Evolutionary conservation across 2,113 vertebrate genomes (phyloP), one percentile per base, ranked within the genome.

Genomic region (Dasypus novemcinctus): DNA sequence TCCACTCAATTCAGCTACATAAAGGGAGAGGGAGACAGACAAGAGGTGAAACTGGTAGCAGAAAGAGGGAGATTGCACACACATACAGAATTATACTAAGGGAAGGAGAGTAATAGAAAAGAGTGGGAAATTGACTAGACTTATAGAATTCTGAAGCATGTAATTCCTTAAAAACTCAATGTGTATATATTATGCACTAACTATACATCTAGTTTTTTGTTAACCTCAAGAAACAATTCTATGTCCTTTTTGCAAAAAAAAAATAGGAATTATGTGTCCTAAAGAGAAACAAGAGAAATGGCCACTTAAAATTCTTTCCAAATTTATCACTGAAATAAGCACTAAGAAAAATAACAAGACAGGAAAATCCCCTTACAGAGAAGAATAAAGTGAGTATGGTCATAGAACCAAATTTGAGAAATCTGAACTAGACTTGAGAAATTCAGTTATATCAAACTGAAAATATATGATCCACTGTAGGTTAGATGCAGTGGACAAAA

Each of bases 321-420:
- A 87, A 74, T 9, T 86, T 52, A 27, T 78, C 63, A 41, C 25
- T 86, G 8, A 87, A 85, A 71, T 46, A 71, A 72, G 4, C 57
- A 71, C n/a, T 61, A 91, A 86, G 61, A 68, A 84, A 93, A 95
- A 80, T 63, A 31, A n/a, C n/a, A n/a, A 95, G 38, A 90, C 64
- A 88, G 64, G 14, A 69, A 95, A 95, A 85, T 43, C 3, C 3
- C 25, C 29, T 72, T 80, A n/a, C 21, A 21, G 43, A 78, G 18
- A 85, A 66, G 31, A 64, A 5, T 18, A 90, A 17, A 57, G 0
- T 80, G 33, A 84, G 3, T 75, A 14, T 54, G 29, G 5, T 85
- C 91, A 36, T 75, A n/a, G n/a, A 41, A 63, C 59, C 71, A 91
- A 36, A 23, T 23, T 36, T 86, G 78, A 88, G 74, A 89, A 72